Base-by-base conservation (phyloP, 1,140 invertebrate genomes). In the Coenobita brevimanus region DNA sequence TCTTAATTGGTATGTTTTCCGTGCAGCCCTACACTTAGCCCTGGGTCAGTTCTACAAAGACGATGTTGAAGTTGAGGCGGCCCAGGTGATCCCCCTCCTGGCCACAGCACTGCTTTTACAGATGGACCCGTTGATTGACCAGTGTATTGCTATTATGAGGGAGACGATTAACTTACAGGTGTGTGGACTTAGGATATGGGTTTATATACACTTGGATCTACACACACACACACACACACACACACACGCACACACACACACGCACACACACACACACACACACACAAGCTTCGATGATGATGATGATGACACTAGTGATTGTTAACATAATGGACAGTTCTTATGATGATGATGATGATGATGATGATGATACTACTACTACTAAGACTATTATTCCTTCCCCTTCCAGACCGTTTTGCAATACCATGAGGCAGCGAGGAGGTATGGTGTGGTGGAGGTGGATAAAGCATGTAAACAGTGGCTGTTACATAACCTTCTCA, bases 11-110 rank as follows among this genome's bases (percentile, higher is more conserved):
- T n/a, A n/a, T 67, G 21, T 60, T 73, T 76, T 64, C 79, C 90
- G 92, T 93, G 91, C 89, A 95, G 96, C 96, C 64, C 92, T 97
- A 69, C 93, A 94, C 84, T 94, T 94, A 36, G 95, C 96, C 10
- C 94, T 97, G 90, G 96, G 96, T 33, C 97, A 96, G 0, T 94
- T 97, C 90, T 97, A 97, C 91, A 94, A 95, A 91, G 96, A 96
- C 91, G 96, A 97, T 93, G 93, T 97, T 0, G 94, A 94, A 67
- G 93, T 97, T 30, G 95, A 96, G 90, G 95, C 96, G 24, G 93
- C 94, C 69, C 93, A 95, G 91, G 95, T 96, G 8, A 94, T 96
- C 89, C 93, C 94, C 8, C 94, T 97, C 33, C 91, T 97, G 64
- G 96, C 96, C 38, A 95, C 96, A 27, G 95, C 96, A n/a, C 95